Evolutionary conservation across 2,888 invertebrate species (phyloP), one percentile per base, ranked within the genome.

Genomic region (Dicyrtomina minuta): DNA sequence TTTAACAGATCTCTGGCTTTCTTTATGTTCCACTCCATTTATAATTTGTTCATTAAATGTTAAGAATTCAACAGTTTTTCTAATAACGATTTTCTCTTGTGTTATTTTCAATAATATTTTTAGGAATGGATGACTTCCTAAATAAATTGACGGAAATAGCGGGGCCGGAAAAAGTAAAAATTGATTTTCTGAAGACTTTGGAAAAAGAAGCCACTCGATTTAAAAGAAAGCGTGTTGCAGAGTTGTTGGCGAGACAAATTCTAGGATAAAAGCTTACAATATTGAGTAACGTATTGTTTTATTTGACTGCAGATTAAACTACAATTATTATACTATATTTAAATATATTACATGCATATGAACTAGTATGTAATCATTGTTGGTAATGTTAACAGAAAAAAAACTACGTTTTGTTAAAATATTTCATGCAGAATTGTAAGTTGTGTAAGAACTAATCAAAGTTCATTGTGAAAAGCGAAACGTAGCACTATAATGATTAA

Each of bases 161-260:
- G 56, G 78, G 78, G 27, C 73, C 76, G 15, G 72, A 72, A 49
- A 71, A 72, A 20, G 76, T 75, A 49, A 75, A 74, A 70, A 70
- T 72, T 64, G 74, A 75, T 17, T 77, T 78, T 70, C 68, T 78
- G 44, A 74, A 73, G 70, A 66, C 68, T 27, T 72, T 78, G 68
- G 75, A 73, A 55, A 74, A 70, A 55, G 91, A 92, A 84, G 89
- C 90, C 56, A 83, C 89, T 78, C 84, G 91, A 79, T 92, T 91
- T 82, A 92, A 91, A 81, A 85, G 91, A 78, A 88, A 88, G 80
- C 86, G 86, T 76, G 84, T 91, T 74, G 90, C 89, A 39, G 85
- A 86, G 79, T 81, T 88, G 70, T 83, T 90, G 72, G 88, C 90
- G 81, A 88, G 90, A 44, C 61, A 70, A 66, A 51, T 66, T 22